These are phyloP conservation scores for Molossus alvarezi DNA, from an alignment of 2,797 vertebrate species.

Conservation along the genomic window DNA sequence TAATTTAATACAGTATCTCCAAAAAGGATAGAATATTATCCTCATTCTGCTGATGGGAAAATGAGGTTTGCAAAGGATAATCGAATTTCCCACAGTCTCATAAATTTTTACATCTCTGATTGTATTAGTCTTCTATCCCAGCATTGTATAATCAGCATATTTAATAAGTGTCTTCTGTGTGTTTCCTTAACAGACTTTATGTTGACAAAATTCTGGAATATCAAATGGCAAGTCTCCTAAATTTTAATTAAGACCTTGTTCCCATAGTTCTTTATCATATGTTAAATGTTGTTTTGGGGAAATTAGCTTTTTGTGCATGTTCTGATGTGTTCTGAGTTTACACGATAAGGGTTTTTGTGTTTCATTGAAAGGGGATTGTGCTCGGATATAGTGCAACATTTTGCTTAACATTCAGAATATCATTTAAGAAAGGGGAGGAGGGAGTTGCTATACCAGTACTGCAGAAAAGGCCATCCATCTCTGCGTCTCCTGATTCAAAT, in stretches of 20 bases:
- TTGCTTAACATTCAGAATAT: constrained; percentile 26
- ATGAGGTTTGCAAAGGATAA: background rate
- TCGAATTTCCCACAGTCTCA: background rate
- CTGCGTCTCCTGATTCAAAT: background rate
- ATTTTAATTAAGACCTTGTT: background rate
- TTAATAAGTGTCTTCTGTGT: background rate
- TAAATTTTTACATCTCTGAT: constrained; percentile 4
- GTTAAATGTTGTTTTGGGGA: background rate
- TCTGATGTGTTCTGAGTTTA: background rate
- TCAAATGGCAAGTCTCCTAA: background rate
- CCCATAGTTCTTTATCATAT: background rate
- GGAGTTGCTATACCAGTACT: background rate
- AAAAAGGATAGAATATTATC: background rate
- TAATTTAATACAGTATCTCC: background rate
- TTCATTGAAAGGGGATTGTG: background rate
- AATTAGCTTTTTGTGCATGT: background rate
- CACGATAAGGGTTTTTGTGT: background rate
- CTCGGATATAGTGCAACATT: background rate
- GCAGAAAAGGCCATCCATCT: background rate
- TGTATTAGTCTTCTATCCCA: background rate
- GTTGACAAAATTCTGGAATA: background rate
- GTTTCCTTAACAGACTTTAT: background rate
- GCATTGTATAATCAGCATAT: background rate
- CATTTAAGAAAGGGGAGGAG: background rate
- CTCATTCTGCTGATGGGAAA: background rate